Base-by-base conservation (phyloP, 2,888 invertebrate genomes). In the Eristalis arbustorum region DNA sequence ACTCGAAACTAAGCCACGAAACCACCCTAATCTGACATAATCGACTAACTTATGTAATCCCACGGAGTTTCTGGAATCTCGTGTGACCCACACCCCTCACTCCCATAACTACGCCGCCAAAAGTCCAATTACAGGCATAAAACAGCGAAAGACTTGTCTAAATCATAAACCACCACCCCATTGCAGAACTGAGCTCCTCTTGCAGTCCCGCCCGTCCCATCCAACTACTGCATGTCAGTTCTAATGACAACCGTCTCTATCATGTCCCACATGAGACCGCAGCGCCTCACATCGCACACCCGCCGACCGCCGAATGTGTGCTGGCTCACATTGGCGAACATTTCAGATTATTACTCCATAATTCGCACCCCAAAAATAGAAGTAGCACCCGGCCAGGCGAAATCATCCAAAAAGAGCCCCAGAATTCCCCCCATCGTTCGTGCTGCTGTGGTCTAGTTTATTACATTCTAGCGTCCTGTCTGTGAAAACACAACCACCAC, bases 181-280 rank as follows among this genome's bases (percentile, higher is more conserved):
- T 79, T 87, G 83, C 83, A 87, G 83, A 49, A 1, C 18, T 8
- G 42, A 28, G 59, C 79, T 83, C 87, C 87, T 85, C 82, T 85
- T 85, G 81, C 82, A 85, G 77, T 40, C 80, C n/a, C n/a, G n/a
- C n/a, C n/a, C n/a, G n/a, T n/a, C 61, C 57, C 64, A 59, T 56
- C 77, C 73, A 37, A 85, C 85, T 85, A 82, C 85, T 82, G 85
- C 85, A 85, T 81, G 82, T 74, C 85, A 85, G 64, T 74, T 82
- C 82, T 82, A 82, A 85, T 74, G 85, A 82, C 85, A 85, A 78
- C 82, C 77, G 73, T 78, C 85, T 85, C 82, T 77, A 85, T 85
- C 82, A 71, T 81, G 69, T 85, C 85, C 73, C 69, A 74, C 23
- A 77, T 66, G 77, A 81, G 66, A 81, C 76, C 76, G 77, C 61